A percentile compares a stretch with the other conserved stretches of the same genome.
Conservation (phyloP, 1,140 invertebrate species). For the Onthophagus taurus region DNA sequence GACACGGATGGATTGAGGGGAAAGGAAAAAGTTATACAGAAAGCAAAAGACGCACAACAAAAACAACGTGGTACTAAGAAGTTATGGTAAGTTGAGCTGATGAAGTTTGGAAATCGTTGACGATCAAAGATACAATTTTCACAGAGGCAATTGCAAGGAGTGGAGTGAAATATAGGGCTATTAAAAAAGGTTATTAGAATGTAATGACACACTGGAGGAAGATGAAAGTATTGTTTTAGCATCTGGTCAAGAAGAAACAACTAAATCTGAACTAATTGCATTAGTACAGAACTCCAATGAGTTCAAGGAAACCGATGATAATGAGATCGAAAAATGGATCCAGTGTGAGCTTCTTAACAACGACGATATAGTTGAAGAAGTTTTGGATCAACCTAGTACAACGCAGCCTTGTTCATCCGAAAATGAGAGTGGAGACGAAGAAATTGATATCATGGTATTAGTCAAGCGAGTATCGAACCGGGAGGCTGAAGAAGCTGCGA, state of each 20-base stretch:
- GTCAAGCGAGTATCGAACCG: slow-evolving; percentile 1
- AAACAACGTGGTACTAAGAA: background rate
- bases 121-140: slow-evolving; percentile 13
- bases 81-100: slow-evolving; percentile 10
- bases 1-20: too few relatives aligned
- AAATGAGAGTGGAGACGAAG: slow-evolving; percentile 7
- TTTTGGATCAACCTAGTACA: slow-evolving; percentile 1
- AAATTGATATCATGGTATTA: slow-evolving; percentile 5
- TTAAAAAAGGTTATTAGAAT: slow-evolving; percentile 19
- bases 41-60: slow-evolving; percentile 3
- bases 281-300: slow-evolving; percentile 1
- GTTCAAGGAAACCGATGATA: slow-evolving; percentile 6
- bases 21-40: slow-evolving; percentile 13
- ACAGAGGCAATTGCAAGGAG: slow-evolving; percentile 13
- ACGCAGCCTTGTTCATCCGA: slow-evolving; percentile 3
- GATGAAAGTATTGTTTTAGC: background rate
- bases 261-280: slow-evolving; percentile 8
- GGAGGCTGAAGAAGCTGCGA: too few relatives aligned
- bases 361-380: slow-evolving; percentile 5
- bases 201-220: slow-evolving; percentile 18
- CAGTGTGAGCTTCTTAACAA: slow-evolving; percentile 2
- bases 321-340: background rate
- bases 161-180: slow-evolving; percentile 14
- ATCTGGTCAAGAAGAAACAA: slow-evolving; percentile 3
- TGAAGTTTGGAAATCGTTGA: slow-evolving; percentile 14